Base-by-base conservation (phyloP, 2,797 vertebrate species). In the Clamator glandarius region DNA sequence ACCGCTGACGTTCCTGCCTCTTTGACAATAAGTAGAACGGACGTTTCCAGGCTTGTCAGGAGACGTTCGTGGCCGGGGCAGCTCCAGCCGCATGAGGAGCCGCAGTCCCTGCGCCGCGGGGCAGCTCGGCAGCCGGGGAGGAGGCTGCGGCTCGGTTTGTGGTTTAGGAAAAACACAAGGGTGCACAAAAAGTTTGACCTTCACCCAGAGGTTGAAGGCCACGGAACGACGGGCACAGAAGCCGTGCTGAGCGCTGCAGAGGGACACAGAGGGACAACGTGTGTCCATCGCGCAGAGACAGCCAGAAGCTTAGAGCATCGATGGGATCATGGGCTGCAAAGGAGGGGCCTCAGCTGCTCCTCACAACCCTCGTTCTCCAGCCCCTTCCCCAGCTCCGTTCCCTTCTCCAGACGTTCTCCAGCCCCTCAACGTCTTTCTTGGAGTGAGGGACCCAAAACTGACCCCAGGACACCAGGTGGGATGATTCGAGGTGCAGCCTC, bases 261-360 rank as follows among this genome's bases (percentile, higher is more conserved):
- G 68, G n/a, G 0, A 23, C 23, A 33, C 29, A 5, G 19, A 25
- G 68, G n/a, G 0, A 21, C 23, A 33, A 4, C 0, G 2, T 0
- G 24, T 10, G 44, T 11, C 5, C 0, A 42, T 42, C 41, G 15
- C 4, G 41, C 11, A 2, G n/a, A 6, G n/a, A 5, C 26, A 18
- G 8, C 16, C 62, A 6, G 41, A 5, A 3, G 9, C 36, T 12
- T 2, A 2, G 14, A 10, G 36, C 50, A 12, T 42, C 57, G 2
- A 17, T 6, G 0, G 8, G 14, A 31, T 14, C 4, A 3, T n/a
- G n/a, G n/a, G n/a, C n/a, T n/a, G n/a, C n/a, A n/a, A n/a, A n/a
- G n/a, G n/a, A n/a, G n/a, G n/a, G n/a, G n/a, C n/a, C n/a, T n/a
- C n/a, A n/a, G n/a, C 39, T 39, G 39, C 39, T 39, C 39, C 39